Conservation (phyloP, 1,140 invertebrate genomes). For the Zophobas morio region DNA sequence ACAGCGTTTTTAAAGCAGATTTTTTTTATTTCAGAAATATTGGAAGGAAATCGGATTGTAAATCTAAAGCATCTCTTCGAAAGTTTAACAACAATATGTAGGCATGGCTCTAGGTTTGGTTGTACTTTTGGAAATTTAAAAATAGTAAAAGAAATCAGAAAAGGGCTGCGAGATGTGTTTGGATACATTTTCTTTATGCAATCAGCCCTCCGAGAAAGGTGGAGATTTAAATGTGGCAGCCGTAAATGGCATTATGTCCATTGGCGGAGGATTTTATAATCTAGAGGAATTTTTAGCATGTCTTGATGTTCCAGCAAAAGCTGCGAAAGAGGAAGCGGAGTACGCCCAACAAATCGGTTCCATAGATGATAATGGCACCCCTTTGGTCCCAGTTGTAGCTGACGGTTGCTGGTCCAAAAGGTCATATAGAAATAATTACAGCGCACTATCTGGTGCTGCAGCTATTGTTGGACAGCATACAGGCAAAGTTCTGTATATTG, state of each 20-base stretch:
- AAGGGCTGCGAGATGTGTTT: not conserved
- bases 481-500: slow-evolving; percentile 59
- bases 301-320: not conserved
- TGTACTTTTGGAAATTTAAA: not conserved
- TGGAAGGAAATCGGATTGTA: too few relatives aligned
- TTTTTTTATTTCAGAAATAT: too few relatives aligned
- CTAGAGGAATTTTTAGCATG: slow-evolving; percentile 3
- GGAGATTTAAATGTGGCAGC: slow-evolving; percentile 2
- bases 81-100: too few relatives aligned
- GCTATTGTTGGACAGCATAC: slow-evolving; percentile 43
- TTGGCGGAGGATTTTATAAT: slow-evolving; percentile 15
- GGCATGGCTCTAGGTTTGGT: not conserved
- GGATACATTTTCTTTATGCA: not conserved
- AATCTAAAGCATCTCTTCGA: too few relatives aligned
- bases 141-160: not conserved
- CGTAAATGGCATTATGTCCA: slow-evolving; percentile 2
- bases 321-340: not conserved
- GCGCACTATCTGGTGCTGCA: slow-evolving; percentile 1
- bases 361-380: slow-evolving; percentile 55
- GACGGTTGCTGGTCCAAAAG: slow-evolving; percentile 50
- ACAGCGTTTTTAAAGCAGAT: too few relatives aligned
- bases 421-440: slow-evolving; percentile 24
- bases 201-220: slow-evolving; percentile 5
- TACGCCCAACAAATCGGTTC: not conserved
- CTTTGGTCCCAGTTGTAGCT: slow-evolving; percentile 45